Base-by-base conservation (phyloP, 92 coral and sea anemone species). In the Diadumene lineata region DNA sequence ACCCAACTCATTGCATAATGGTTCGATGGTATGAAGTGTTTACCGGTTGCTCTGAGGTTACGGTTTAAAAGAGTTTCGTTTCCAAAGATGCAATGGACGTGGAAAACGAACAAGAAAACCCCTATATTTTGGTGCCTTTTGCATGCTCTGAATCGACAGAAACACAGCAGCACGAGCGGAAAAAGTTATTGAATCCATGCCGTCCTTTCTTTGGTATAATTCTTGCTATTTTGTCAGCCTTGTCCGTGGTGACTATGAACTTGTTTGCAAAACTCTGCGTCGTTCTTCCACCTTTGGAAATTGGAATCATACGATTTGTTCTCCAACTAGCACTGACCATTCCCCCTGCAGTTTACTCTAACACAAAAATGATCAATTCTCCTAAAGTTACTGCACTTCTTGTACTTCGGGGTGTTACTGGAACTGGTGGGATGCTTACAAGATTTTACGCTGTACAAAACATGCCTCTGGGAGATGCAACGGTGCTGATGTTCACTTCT, bases 401-500 rank as follows among this genome's bases (percentile, higher is more conserved):
- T 53, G 4, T 73, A 16, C 34, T 86, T 28, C 77, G 83, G 11
- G 85, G 92, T 22, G 11, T 79, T 15, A 22, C 73, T 74, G 87
- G 93, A 19, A 50, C 79, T 21, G 30, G 83, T 0, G 89, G 87
- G 15, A 81, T 92, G 89, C 34, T 62, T 18, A 61, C 76, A 1
- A 66, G 79, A 64, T 24, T 85, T 27, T 92, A 82, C 50, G 86
- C 97, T 0, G 75, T 92, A 10, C 85, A 92, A 53, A 85, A 88
- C 79, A 92, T 92, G 88, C 91, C 93, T 24, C 34, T 92, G n/a
- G 90, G 91, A 0, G 97, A 92, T 34, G 91, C 97, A 3, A 85
- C 89, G 15, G 89, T 87, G 1, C 76, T 92, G 11, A 60, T 75
- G 60, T 92, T 82, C 51, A 85, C 97, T 0, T 66, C 87, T 30